phyloP scores from a whole-genome alignment of 2,797 vertebrate genomes.

The Melanotaenia boesemani region DNA sequence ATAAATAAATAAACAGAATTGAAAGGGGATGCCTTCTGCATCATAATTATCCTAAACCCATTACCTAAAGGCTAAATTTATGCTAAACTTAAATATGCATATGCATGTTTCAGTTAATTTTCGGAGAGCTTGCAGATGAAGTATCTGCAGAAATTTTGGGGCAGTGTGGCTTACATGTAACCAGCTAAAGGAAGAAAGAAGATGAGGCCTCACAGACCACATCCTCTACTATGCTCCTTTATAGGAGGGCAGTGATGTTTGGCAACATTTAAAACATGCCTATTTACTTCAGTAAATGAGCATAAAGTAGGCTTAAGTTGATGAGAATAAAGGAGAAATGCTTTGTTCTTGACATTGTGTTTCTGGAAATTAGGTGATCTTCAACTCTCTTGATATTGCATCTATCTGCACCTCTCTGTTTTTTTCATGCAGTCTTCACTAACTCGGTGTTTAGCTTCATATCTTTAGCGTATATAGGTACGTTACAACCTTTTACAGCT shows the following conservation, averaged over 20 bases:
- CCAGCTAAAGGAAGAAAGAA: no score
- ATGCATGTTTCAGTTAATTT: neutral
- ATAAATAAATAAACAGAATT: neutral
- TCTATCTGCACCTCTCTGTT: neutral
- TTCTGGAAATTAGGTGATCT: no score
- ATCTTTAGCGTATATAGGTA: conserved; percentile 1
- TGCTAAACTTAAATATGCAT: no score
- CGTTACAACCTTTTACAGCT: neutral
- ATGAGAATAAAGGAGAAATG: neutral
- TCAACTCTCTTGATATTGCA: neutral
- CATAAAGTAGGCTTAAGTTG: no score
- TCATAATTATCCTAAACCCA: neutral
- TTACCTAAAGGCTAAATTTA: no score
- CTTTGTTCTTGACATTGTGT: no score
- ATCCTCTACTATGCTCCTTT: no score
- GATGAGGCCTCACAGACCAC: no score
- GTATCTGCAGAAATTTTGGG: no score
- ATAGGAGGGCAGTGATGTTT: neutral
- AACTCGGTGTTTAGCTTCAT: conserved; percentile 1
- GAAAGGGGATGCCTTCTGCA: neutral
- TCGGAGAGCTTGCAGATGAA: no score
- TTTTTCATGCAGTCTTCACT: neutral
- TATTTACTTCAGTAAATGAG: no score
- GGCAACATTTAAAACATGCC: neutral
- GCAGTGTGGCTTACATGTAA: no score